These are phyloP conservation scores for Callorhinus ursinus DNA, from an alignment of 2,113 vertebrate species.

Conservation along the genomic window DNA sequence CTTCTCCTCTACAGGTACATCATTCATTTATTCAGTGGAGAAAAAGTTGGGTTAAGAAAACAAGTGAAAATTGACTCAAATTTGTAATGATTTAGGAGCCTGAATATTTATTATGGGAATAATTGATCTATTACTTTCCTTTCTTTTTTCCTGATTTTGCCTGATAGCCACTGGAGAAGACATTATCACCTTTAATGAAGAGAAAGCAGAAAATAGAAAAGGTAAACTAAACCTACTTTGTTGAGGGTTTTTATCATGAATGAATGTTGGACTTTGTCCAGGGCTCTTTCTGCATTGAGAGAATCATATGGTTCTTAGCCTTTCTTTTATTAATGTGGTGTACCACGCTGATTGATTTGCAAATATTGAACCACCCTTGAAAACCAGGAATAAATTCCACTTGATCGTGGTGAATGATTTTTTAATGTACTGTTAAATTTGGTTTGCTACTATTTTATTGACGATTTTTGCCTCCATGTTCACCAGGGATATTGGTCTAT, in stretches of 20 bases:
- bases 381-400: not conserved
- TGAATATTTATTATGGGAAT: not conserved
- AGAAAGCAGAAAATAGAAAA: not conserved
- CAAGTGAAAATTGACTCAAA: not conserved
- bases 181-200: not conserved
- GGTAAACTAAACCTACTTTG: not conserved
- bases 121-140: not conserved
- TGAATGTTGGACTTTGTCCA: not conserved
- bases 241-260: not conserved
- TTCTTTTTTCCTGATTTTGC: not conserved
- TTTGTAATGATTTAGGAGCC: not conserved
- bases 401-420: not conserved
- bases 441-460: not conserved
- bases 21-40: not conserved
- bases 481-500: not conserved
- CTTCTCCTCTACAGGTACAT: not conserved
- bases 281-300: not conserved
- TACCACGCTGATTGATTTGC: not conserved
- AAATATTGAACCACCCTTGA: not conserved
- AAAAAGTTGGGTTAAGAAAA: not conserved
- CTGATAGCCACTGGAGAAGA: not conserved
- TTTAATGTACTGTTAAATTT: not conserved
- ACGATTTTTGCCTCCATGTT: not conserved
- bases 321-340: not conserved
- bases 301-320: not conserved